Conservation (phyloP, 2,888 invertebrate genomes). For the Hirtodrosophila duncani region DNA sequence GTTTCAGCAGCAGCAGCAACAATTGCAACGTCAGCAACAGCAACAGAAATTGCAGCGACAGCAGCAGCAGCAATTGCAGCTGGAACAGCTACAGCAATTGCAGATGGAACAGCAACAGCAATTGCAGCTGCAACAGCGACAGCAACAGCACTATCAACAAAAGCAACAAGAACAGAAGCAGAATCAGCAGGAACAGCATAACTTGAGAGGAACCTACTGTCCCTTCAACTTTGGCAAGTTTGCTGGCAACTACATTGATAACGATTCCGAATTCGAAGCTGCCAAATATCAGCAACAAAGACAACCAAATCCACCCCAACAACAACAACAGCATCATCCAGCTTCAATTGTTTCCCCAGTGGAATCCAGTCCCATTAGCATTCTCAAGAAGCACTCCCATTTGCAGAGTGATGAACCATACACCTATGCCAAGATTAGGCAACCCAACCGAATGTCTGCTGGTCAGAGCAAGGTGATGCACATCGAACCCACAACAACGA, state of each 20-base stretch:
- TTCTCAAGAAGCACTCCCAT: too few relatives aligned
- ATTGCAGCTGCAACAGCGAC: not conserved
- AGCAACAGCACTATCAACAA: not conserved
- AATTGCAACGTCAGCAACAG: not conserved
- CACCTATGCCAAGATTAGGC: too few relatives aligned
- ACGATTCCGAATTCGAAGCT: not conserved
- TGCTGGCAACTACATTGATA: constrained; percentile 22
- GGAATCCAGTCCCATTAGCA: too few relatives aligned
- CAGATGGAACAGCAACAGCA: not conserved
- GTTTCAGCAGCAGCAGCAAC: not conserved
- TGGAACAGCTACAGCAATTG: not conserved
- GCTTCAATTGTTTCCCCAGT: too few relatives aligned
- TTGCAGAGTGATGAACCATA: too few relatives aligned
- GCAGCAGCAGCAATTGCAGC: not conserved
- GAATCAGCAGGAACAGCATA: not conserved
- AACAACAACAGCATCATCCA: too few relatives aligned
- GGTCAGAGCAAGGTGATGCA: too few relatives aligned
- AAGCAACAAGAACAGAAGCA: constrained; percentile 2
- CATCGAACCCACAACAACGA: too few relatives aligned
- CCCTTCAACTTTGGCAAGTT: constrained; percentile 48
- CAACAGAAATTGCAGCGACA: constrained; percentile 8
- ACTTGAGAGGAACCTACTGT: too few relatives aligned
- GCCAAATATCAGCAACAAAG: not conserved
- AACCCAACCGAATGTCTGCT: too few relatives aligned
- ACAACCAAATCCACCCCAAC: not conserved